Evolutionary conservation across 2,113 vertebrate species (phyloP).

Genomic region (Leucoraja erinaceus): DNA sequence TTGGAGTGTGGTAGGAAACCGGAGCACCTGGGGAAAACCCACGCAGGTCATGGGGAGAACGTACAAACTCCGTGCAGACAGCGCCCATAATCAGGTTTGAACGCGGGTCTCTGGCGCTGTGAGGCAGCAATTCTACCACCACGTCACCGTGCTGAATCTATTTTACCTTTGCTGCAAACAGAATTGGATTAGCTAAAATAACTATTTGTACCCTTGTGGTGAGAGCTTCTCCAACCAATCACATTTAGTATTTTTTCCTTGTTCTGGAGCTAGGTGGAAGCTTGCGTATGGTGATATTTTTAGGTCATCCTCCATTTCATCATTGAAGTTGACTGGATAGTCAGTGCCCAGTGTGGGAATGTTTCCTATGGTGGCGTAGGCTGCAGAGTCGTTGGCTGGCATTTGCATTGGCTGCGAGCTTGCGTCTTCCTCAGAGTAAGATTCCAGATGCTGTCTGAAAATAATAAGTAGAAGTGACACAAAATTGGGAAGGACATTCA

Average conservation of each 20-base stretch:
- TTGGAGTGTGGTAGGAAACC: too few relatives aligned
- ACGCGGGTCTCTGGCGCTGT: too few relatives aligned
- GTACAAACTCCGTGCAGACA: too few relatives aligned
- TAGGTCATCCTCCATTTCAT: slow-evolving; percentile 71
- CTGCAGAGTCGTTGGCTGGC: slow-evolving; percentile 34
- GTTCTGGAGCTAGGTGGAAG: slow-evolving; percentile 73
- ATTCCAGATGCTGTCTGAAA: neutral
- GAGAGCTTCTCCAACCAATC: slow-evolving; percentile 97
- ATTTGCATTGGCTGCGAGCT: too few relatives aligned
- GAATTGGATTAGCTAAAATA: neutral
- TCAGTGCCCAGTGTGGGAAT: slow-evolving; percentile 43
- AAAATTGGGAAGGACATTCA: neutral
- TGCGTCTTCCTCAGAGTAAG: neutral
- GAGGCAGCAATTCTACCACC: too few relatives aligned
- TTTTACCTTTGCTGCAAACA: too few relatives aligned
- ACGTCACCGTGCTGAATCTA: neutral
- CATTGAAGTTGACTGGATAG: slow-evolving; percentile 48
- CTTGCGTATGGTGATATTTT: slow-evolving; percentile 93
- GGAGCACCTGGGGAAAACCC: too few relatives aligned
- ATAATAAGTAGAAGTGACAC: neutral
- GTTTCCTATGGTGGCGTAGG: slow-evolving; percentile 75
- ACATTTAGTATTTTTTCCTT: slow-evolving; percentile 66
- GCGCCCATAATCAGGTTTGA: too few relatives aligned
- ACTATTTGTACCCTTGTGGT: slow-evolving; percentile 75
- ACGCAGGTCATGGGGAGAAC: too few relatives aligned